Conservation (phyloP, 2,797 vertebrate genomes). For the Octomys mimax region DNA sequence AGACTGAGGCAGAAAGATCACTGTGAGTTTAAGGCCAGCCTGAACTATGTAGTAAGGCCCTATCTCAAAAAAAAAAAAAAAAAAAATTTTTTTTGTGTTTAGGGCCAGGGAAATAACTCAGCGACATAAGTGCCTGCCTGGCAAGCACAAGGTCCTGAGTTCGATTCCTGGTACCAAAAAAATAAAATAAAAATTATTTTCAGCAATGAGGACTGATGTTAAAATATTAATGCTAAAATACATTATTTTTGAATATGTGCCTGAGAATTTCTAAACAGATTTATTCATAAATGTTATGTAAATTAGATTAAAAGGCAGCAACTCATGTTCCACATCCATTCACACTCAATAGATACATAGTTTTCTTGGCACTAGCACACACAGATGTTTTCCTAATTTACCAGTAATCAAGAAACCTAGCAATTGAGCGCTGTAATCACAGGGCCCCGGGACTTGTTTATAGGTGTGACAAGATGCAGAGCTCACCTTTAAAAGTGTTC, state of each 20-base stretch:
- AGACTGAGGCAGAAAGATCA: neutral
- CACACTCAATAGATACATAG: neutral
- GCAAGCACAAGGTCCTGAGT: no score
- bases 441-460: slow-evolving; percentile 9
- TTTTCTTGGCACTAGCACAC: slow-evolving; percentile 55
- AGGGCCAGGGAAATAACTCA: no score
- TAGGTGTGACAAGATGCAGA: neutral
- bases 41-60: neutral
- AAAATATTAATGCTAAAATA: slow-evolving; percentile 73
- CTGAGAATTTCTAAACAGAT: slow-evolving; percentile 47
- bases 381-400: slow-evolving; percentile 48
- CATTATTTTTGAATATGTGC: slow-evolving; percentile 29
- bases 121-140: no score
- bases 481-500: neutral
- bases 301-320: slow-evolving; percentile 11
- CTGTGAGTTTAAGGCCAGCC: neutral
- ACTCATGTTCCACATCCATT: neutral
- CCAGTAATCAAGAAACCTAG: slow-evolving; percentile 47
- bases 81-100: no score
- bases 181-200: neutral
- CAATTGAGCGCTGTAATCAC: neutral
- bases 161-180: no score
- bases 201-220: slow-evolving; percentile 25
- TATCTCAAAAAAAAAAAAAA: neutral
- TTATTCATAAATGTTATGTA: neutral